These are phyloP conservation scores for Pocota personata DNA, from an alignment of 2,888 invertebrate species.

Conservation along the genomic window DNA sequence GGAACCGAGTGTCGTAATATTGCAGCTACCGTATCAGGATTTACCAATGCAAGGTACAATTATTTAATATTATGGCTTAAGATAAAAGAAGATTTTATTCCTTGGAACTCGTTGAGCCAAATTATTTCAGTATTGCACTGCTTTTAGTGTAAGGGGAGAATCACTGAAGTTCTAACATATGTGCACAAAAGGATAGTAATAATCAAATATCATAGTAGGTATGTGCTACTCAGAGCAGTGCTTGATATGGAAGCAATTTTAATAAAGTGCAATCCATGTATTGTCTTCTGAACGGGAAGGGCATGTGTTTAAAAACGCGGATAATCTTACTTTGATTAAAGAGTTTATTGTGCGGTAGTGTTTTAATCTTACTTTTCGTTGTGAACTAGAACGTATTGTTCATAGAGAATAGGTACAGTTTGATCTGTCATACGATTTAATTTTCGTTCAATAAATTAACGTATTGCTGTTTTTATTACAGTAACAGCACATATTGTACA, in stretches of 20 bases:
- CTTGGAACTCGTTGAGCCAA: slow-evolving; percentile 43
- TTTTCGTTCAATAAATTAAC: neutral
- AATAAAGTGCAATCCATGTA: slow-evolving; percentile 48
- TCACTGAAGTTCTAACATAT: slow-evolving; percentile 50
- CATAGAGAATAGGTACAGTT: too few species aligned
- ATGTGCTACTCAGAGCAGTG: slow-evolving; percentile 11
- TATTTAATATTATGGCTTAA: slow-evolving; percentile 63
- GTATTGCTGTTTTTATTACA: neutral
- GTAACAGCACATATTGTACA: too few species aligned
- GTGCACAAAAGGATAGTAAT: slow-evolving; percentile 64
- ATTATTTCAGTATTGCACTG: slow-evolving; percentile 43
- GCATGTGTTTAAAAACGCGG: slow-evolving; percentile 39
- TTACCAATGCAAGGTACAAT: slow-evolving; percentile 56
- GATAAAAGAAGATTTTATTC: slow-evolving; percentile 64
- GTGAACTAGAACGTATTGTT: neutral
- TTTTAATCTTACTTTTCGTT: slow-evolving; percentile 35
- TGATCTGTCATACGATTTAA: neutral
- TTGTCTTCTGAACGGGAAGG: slow-evolving; percentile 10
- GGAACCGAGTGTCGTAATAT: slow-evolving; percentile 38
- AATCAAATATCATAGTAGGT: slow-evolving; percentile 47
- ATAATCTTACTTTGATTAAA: slow-evolving; percentile 62
- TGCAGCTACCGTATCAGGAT: slow-evolving; percentile 30
- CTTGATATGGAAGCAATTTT: slow-evolving; percentile 40
- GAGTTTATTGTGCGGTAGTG: slow-evolving; percentile 28
- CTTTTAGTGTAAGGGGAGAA: slow-evolving; percentile 32